Evolutionary conservation across 2,888 invertebrate genomes (phyloP), one percentile per base, ranked within the genome.

Genomic region (Himalopsyche tibetana): DNA sequence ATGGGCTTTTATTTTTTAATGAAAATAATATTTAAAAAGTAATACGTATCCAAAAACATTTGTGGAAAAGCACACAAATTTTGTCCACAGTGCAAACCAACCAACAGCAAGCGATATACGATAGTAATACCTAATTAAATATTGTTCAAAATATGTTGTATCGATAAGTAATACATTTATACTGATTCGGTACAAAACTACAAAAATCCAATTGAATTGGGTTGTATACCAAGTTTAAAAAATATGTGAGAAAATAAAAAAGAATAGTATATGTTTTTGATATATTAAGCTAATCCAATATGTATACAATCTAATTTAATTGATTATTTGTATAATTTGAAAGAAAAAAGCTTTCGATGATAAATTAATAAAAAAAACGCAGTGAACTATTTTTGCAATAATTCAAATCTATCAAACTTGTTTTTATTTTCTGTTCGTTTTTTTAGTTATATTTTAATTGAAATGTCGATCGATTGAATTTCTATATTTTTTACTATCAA

Each of bases 401-500:
- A 74, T 74, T 74, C 28, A 12, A 74, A 36, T 19, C 28, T 74
- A 36, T 38, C 36, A 74, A 74, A 74, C 2, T 74, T 28, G 12
- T 74, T 74, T 74, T 11, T 38, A 38, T 15, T 74, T 74, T 74
- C 36, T 74, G 19, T 38, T 36, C 38, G 19, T 74, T 36, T 74
- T 69, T 69, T 69, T 36, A 74, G 74, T 74, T 36, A 15, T 74
- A 74, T 74, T 74, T 74, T 74, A 5, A 74, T 12, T 74, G 74
- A 38, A 74, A 74, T 84, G 63, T 45, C 38, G 80, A 79, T 56
- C 80, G 84, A 55, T 80, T 84, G 36, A 45, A 36, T 80, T 51
- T 51, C 51, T 51, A 51, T 51, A 15, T 15, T 51, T 15, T 4
- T 51, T 51, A 51, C 15, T 8, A 51, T 51, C 2, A 51, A 15